Evolutionary conservation across 1,140 invertebrate genomes (phyloP).

Genomic region (Oryctes rhinoceros): DNA sequence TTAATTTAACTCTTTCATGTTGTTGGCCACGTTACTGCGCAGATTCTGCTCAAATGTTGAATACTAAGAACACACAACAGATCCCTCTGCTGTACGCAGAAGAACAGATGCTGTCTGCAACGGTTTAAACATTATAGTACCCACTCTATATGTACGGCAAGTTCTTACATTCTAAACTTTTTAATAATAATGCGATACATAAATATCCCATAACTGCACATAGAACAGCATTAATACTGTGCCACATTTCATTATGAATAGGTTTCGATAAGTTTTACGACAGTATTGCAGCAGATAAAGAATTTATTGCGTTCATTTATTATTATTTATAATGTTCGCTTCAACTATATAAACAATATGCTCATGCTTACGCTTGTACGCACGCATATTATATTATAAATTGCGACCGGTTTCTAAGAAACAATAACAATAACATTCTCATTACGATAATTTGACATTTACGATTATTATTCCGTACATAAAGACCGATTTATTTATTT

Average conservation of each 20-base stretch:
- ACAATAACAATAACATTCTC: slow-evolving; percentile 32
- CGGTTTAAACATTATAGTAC: no score
- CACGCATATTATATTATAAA: not conserved
- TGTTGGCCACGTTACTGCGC: no score
- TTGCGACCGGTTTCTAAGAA: slow-evolving; percentile 12
- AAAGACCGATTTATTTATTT: slow-evolving; percentile 11
- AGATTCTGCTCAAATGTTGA: no score
- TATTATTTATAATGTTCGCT: slow-evolving; percentile 29
- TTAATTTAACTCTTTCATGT: no score
- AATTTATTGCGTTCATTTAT: slow-evolving; percentile 25
- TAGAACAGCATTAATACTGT: not conserved
- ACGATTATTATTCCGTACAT: slow-evolving; percentile 21
- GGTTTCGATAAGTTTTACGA: slow-evolving; percentile 23
- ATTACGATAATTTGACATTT: slow-evolving; percentile 34
- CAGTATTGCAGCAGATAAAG: slow-evolving; percentile 12
- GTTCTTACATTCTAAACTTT: no score
- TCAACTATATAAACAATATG: slow-evolving; percentile 15
- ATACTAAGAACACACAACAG: no score
- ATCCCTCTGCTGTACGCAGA: no score
- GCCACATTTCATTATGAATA: slow-evolving; percentile 3
- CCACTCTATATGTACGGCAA: no score
- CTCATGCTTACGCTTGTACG: not conserved
- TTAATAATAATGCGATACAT: no score
- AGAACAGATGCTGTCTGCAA: no score
- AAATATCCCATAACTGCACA: no score